Conservation (phyloP, 2,888 invertebrate genomes). For the Calameuta idolon region DNA sequence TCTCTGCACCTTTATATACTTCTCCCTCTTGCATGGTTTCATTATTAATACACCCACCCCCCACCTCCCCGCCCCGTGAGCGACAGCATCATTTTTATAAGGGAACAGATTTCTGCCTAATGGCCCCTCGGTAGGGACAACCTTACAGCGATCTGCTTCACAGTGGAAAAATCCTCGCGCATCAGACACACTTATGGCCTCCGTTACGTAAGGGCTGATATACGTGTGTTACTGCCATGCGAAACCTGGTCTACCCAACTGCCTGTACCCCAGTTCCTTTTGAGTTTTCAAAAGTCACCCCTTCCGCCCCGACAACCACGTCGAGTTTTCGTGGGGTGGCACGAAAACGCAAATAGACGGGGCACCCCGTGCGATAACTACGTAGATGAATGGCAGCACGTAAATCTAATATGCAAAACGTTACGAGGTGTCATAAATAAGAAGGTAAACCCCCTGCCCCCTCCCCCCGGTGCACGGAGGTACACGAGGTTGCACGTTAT, state of each 20-base stretch:
- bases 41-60: not conserved
- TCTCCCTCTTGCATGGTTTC: not conserved
- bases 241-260: not conserved
- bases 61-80: not conserved
- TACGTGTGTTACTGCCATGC: not conserved
- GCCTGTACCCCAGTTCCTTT: not conserved
- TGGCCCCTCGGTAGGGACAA: conserved; percentile 36
- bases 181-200: not conserved
- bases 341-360: conserved; percentile 14
- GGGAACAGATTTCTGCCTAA: conserved; percentile 40
- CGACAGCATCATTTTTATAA: not conserved
- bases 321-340: conserved; percentile 23
- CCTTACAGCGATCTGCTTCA: conserved; percentile 9
- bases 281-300: not conserved
- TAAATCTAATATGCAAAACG: conserved; percentile 25
- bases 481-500: conserved; percentile 7
- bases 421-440: conserved; percentile 32
- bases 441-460: not conserved
- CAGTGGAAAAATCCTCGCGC: not conserved
- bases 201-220: not conserved
- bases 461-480: conserved; percentile 11
- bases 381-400: conserved; percentile 18
- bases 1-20: not conserved
- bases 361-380: not conserved
- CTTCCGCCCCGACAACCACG: conserved; percentile 3